Percentiles rank a stretch among this genome's conserved stretches.
These are phyloP conservation scores for Bombus sylvicola DNA, from an alignment of 1,140 invertebrate species.

Conservation along the genomic window DNA sequence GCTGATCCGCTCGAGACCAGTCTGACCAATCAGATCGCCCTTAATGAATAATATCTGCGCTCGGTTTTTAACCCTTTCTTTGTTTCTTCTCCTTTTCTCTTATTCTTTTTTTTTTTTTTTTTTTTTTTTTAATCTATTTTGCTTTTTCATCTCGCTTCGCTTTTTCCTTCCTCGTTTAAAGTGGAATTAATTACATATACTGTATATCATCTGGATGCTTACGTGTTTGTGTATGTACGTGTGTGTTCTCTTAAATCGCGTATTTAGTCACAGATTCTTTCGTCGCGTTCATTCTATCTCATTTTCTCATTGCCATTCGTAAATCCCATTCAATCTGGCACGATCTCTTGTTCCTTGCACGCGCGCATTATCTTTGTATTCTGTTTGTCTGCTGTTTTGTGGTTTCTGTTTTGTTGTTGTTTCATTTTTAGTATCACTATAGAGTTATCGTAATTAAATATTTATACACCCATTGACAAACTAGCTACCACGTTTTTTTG, in stretches of 20 bases:
- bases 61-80: conserved; percentile 16
- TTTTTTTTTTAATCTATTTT: conserved; percentile 2
- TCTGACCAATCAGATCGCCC: conserved; percentile 24
- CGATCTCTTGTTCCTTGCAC: conserved; percentile 17
- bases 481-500: conserved; percentile 79
- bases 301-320: conserved; percentile 5
- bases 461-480: conserved; percentile 82
- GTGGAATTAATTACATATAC: conserved; percentile 49
- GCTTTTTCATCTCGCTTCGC: conserved; percentile 21
- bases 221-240: conserved; percentile 27
- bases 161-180: conserved; percentile 29
- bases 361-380: conserved; percentile 7
- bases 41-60: conserved; percentile 38
- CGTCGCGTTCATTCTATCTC: conserved; percentile 1
- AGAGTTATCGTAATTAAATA: conserved; percentile 80
- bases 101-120: neutral
- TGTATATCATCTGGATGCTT: conserved; percentile 13
- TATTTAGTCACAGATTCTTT: conserved; percentile 4
- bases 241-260: conserved; percentile 35
- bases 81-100: neutral
- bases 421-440: conserved; percentile 67
- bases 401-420: conserved; percentile 37
- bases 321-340: neutral
- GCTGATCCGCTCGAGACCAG: conserved; percentile 19
- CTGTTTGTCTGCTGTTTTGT: neutral